Evolutionary conservation across 2,888 invertebrate genomes (phyloP), one percentile per base, ranked within the genome.

Genomic region (Corbicula japonica): DNA sequence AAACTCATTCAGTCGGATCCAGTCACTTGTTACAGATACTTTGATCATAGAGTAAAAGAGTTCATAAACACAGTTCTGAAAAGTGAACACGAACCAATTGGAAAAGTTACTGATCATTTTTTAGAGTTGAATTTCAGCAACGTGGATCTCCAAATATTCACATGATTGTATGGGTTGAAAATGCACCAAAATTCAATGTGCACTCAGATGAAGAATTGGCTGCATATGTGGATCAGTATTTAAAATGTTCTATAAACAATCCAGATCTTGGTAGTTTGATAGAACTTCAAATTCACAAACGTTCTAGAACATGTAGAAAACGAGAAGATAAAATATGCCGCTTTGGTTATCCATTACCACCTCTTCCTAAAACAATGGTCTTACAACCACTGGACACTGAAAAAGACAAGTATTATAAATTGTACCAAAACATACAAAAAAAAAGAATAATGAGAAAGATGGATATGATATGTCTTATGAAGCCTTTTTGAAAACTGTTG

Each of bases 161-260:
- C n/a, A n/a, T n/a, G n/a, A n/a, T n/a, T n/a, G n/a, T n/a, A n/a
- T n/a, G n/a, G n/a, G 80, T 50, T 35, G 38, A 78, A 50, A 63
- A 81, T 78, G 66, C 82, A 12, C 81, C 83, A 62, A 79, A 69
- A 48, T 76, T 73, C n/a, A n/a, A n/a, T n/a, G n/a, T n/a, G n/a
- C n/a, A n/a, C n/a, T n/a, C n/a, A n/a, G n/a, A n/a, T n/a, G n/a
- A n/a, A n/a, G n/a, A n/a, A n/a, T n/a, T n/a, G n/a, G n/a, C n/a
- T n/a, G n/a, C n/a, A n/a, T n/a, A n/a, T n/a, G n/a, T n/a, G n/a
- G n/a, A n/a, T n/a, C n/a, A n/a, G n/a, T n/a, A n/a, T n/a, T n/a
- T n/a, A n/a, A n/a, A n/a, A n/a, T n/a, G n/a, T n/a, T n/a, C n/a
- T n/a, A n/a, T n/a, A n/a, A n/a, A n/a, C n/a, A n/a, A n/a, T n/a